Evolutionary conservation across 2,888 invertebrate genomes (phyloP).

Genomic region (Ligdia adustata): DNA sequence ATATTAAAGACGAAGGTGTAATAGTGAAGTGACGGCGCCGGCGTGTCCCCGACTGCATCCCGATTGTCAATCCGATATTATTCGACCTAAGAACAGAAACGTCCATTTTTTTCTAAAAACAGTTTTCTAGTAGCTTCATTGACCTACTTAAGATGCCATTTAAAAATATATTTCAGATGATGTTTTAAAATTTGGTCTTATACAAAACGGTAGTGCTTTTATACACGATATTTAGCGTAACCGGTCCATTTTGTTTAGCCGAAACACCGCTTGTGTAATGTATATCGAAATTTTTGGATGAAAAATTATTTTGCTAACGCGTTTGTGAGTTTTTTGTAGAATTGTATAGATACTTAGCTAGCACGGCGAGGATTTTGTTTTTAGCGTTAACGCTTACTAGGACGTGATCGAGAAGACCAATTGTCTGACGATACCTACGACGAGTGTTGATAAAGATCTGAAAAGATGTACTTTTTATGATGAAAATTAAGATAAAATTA

Average conservation of each 20-base stretch:
- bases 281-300: conserved; percentile 60
- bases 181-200: conserved; percentile 77
- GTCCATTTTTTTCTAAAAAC: conserved; percentile 83
- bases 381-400: conserved; percentile 63
- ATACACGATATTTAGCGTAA: conserved; percentile 78
- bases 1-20: conserved; percentile 46
- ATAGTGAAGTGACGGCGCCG: conserved; percentile 41
- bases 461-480: conserved; percentile 58
- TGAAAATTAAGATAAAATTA: conserved; percentile 57
- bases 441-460: conserved; percentile 46
- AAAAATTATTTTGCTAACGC: conserved; percentile 78
- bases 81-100: conserved; percentile 82
- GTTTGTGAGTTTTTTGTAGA: conserved; percentile 64
- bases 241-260: conserved; percentile 84
- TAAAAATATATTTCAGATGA: conserved; percentile 79
- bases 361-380: conserved; percentile 54
- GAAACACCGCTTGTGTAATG: conserved; percentile 73
- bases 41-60: conserved; percentile 69
- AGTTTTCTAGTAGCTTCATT: conserved; percentile 77
- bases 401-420: conserved; percentile 56
- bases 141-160: conserved; percentile 62
- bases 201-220: conserved; percentile 82
- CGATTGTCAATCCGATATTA: conserved; percentile 70
- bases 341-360: conserved; percentile 61
- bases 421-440: conserved; percentile 45